phyloP scores from a whole-genome alignment of 2,888 invertebrate genomes.

The Ferrisia virgata region DNA sequence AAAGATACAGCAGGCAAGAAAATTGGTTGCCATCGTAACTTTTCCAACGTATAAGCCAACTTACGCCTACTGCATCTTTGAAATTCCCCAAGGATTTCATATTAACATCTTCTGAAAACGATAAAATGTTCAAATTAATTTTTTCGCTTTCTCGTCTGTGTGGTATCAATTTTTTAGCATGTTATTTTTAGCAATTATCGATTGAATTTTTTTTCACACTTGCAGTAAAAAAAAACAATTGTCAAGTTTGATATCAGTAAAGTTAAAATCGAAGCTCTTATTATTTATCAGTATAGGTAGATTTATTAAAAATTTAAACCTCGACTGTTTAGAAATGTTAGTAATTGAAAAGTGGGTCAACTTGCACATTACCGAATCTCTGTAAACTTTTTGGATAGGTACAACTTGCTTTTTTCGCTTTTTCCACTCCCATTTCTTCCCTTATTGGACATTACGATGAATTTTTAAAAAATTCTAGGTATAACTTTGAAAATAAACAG shows the following conservation, averaged over 20 bases:
- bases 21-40: constrained; percentile 6
- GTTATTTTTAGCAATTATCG: background rate
- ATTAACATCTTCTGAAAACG: constrained; percentile 6
- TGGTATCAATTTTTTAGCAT: background rate
- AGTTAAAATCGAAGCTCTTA: too few relatives aligned
- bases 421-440: too few relatives aligned
- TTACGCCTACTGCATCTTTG: constrained; percentile 7
- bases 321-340: background rate
- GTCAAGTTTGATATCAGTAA: too few relatives aligned
- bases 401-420: background rate
- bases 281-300: too few relatives aligned
- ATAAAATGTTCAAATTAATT: constrained; percentile 6
- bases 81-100: background rate
- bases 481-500: too few relatives aligned
- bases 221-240: background rate
- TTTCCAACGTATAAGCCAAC: background rate
- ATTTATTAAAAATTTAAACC: constrained; percentile 26
- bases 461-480: too few relatives aligned
- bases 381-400: background rate
- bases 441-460: too few relatives aligned
- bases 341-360: constrained; percentile 21
- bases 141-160: background rate
- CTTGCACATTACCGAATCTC: background rate
- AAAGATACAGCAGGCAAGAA: background rate
- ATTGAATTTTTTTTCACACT: background rate